Conservation (phyloP, 2,888 invertebrate genomes). For the Catocala sponsa region DNA sequence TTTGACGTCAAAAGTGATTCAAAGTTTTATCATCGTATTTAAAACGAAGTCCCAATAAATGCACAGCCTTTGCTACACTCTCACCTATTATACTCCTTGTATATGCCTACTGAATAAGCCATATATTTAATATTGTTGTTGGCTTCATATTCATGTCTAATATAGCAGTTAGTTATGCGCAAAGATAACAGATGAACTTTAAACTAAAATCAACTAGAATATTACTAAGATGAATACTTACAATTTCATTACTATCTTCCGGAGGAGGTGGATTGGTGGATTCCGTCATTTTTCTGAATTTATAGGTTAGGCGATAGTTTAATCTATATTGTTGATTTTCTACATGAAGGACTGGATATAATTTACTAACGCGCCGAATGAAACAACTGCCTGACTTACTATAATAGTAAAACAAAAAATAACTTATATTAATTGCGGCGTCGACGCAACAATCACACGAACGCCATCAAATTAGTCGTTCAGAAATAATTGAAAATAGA, state of each 20-base stretch:
- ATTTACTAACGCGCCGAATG: neutral
- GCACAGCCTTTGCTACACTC: too few species aligned
- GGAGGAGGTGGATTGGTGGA: conserved; percentile 21
- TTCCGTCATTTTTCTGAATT: conserved; percentile 43
- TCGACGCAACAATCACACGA: conserved; percentile 1
- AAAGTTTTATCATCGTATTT: too few species aligned
- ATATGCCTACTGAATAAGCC: too few species aligned
- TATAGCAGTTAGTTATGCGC: too few species aligned
- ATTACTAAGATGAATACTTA: conserved; percentile 51
- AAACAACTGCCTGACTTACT: neutral
- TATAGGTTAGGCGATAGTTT: conserved; percentile 31
- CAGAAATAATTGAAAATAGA: neutral
- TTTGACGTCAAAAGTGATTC: too few species aligned
- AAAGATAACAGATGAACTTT: too few species aligned
- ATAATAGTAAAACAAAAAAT: conserved; percentile 3
- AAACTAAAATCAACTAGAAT: too few species aligned
- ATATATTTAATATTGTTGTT: too few species aligned
- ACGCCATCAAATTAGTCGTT: conserved; percentile 12
- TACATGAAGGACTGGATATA: neutral
- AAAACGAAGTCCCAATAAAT: too few species aligned
- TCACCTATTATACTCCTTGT: too few species aligned
- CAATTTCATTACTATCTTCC: conserved; percentile 72
- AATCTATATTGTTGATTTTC: neutral
- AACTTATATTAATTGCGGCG: conserved; percentile 5
- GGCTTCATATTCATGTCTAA: too few species aligned